A percentile compares a stretch with the other conserved stretches of the same genome.
Conservation (phyloP, 1,140 invertebrate genomes). For the Apis dorsata region DNA sequence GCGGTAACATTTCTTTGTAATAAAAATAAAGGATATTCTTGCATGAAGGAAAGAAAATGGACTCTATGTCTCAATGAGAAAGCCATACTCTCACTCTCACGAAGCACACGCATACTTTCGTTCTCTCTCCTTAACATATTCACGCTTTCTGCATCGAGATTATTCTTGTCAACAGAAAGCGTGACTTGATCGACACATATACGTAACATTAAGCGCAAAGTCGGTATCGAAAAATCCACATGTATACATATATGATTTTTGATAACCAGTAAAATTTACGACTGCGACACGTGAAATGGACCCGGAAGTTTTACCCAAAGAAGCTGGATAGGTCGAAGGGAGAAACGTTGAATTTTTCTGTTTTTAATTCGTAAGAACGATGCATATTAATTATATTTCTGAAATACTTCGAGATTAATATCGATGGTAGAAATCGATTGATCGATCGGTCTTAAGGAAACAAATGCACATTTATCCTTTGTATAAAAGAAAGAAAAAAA, state of each 20-base stretch:
- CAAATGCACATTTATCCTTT: background rate
- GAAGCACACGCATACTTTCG: background rate
- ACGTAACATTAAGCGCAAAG: background rate
- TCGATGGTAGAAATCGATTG: background rate
- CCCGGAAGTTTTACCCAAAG: background rate
- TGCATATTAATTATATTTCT: background rate
- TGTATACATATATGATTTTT: background rate
- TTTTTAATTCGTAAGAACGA: background rate
- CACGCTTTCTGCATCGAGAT: background rate
- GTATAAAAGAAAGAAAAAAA: background rate
- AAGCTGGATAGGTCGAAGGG: no score
- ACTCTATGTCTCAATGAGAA: background rate
- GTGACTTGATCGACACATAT: background rate
- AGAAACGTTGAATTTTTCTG: background rate
- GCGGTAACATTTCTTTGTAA: slow-evolving; percentile 17
- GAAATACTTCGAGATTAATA: no score
- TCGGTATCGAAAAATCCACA: background rate
- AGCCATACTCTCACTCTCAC: background rate
- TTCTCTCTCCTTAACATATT: background rate
- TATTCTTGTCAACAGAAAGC: background rate
- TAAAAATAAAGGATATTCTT: slow-evolving; percentile 23
- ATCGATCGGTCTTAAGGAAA: background rate
- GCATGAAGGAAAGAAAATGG: slow-evolving; percentile 7
- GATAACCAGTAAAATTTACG: background rate
- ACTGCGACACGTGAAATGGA: background rate